Conservation (phyloP, 2,888 invertebrate species). For the Chamaedrilus cognettii region DNA sequence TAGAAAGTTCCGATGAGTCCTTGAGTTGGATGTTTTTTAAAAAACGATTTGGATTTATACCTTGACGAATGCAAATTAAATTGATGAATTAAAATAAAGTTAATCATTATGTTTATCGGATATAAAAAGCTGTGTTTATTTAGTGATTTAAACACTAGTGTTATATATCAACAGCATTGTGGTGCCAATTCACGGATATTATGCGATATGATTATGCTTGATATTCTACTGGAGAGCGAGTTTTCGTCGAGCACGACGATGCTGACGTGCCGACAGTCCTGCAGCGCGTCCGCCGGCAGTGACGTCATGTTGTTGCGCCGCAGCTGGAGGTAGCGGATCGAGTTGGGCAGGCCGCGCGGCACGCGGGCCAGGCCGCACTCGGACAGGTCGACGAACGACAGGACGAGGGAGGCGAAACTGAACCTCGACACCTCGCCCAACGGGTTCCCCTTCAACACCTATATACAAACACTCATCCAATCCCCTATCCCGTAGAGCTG, state of each 20-base stretch:
- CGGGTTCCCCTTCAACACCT: slow-evolving; percentile 35
- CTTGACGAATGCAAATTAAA: no score
- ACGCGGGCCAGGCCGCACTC: slow-evolving; percentile 33
- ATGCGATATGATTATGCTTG: not conserved
- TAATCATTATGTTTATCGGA: no score
- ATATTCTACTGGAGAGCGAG: slow-evolving; percentile 24
- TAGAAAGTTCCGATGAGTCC: no score
- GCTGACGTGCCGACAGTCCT: slow-evolving; percentile 65
- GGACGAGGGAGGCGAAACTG: slow-evolving; percentile 33
- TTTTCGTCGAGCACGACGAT: slow-evolving; percentile 81
- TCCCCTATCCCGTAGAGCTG: no score
- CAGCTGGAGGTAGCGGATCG: slow-evolving; percentile 38
- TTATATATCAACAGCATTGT: no score
- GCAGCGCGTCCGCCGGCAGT: slow-evolving; percentile 22
- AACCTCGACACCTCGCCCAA: slow-evolving; percentile 26
- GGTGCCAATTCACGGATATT: not conserved
- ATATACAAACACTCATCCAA: no score
- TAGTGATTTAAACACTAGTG: no score
- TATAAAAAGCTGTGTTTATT: no score
- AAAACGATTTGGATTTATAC: no score
- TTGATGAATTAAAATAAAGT: no score
- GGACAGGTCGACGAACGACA: slow-evolving; percentile 39
- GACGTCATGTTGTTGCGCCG: slow-evolving; percentile 36
- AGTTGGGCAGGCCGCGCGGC: slow-evolving; percentile 38
- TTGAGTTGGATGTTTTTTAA: no score